Evolutionary conservation across 2,113 vertebrate species (phyloP), one percentile per base, ranked within the genome.

Genomic region (Chiloscyllium plagiosum): DNA sequence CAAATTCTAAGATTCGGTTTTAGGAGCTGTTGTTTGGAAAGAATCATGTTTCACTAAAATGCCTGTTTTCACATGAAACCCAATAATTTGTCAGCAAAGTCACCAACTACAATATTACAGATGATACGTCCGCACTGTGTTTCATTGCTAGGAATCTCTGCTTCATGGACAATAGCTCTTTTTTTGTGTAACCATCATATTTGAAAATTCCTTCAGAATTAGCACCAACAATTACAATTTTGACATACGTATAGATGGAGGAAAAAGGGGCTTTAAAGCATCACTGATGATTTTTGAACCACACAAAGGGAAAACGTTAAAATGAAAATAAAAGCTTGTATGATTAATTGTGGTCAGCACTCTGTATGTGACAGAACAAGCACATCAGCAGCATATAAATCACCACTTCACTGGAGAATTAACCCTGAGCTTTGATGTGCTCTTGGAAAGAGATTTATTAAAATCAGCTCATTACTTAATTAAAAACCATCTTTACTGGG

Each of bases 401-500:
- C 95, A 96, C 52, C 17, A 66, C 95, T 96, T 96, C 96, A 76
- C 95, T 94, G 96, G 96, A 96, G 83, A 97, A 96, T 95, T 95
- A 95, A 95, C 94, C 94, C 94, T 52, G 94, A 26, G 69, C 96
- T 96, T 96, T 96, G 95, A 96, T 96, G 76, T 96, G 96, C 96
- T 96, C 95, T 78, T 90, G 96, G 89, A 96, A 89, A 96, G 96
- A 97, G 97, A 98, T 97, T 97, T 98, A 98, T 98, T 96, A 96
- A 97, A 97, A 98, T 98, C 98, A 97, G 96, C 96, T 97, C 97
- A 98, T 98, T 98, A 98, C 97, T 97, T 98, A 98, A 98, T 98
- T 98, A 97, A 97, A 98, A 98, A 97, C 96, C 97, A 97, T 95
- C 94, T 95, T 95, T 95, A 76, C 69, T 52, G 42, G 69, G 42